Conservation (phyloP, 2,797 vertebrate species). For the Poeciliopsis turneri region DNA sequence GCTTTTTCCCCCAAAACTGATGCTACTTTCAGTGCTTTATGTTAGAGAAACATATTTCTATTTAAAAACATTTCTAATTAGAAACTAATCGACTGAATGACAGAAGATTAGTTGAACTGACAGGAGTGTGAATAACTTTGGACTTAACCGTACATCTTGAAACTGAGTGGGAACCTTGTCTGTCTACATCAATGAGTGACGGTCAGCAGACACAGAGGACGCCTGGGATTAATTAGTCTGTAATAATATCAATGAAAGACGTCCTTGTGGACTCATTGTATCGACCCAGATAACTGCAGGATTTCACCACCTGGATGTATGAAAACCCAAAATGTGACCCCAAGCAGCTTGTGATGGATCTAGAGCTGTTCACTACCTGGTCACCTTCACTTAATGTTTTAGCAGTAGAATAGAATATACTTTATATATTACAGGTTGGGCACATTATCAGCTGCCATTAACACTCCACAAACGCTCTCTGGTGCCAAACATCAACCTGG, state of each 20-base stretch:
- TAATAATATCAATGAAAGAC: not conserved
- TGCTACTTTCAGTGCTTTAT: not conserved
- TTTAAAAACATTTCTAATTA: not conserved
- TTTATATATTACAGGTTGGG: not conserved
- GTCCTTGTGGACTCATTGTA: not conserved
- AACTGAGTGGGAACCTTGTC: not conserved
- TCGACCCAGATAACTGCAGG: not conserved
- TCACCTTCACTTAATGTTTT: not conserved
- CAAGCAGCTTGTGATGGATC: not conserved
- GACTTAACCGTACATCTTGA: not conserved
- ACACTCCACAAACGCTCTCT: not conserved
- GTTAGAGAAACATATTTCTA: not conserved
- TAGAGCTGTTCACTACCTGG: not conserved
- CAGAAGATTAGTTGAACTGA: not conserved
- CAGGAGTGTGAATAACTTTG: not conserved
- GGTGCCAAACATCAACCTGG: not conserved
- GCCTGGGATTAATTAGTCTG: not conserved
- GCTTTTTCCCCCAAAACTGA: not conserved
- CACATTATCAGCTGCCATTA: not conserved
- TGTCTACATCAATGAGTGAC: not conserved
- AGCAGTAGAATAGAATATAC: too few relatives aligned
- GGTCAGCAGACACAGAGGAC: not conserved
- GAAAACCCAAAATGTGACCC: not conserved
- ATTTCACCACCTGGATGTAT: not conserved
- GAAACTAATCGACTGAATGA: not conserved